These are phyloP conservation scores for Ursus arctos DNA, from an alignment of 2,113 vertebrate genomes.

Conservation along the genomic window DNA sequence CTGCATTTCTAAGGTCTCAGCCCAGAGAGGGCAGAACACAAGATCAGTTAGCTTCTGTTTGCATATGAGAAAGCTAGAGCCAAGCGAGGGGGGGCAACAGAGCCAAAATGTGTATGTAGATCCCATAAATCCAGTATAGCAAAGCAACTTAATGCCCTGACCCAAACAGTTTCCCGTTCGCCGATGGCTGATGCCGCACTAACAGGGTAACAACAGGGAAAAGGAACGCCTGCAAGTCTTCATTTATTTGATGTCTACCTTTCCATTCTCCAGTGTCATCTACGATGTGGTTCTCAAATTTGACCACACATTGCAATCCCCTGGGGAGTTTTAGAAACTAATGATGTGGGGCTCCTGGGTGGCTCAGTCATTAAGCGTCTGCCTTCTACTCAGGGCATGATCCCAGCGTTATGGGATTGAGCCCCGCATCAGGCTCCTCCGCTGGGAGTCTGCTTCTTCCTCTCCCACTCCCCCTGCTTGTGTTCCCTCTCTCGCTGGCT, in stretches of 20 bases:
- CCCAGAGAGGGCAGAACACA: not conserved
- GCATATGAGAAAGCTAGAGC: not conserved
- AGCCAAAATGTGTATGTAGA: not conserved
- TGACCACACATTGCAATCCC: not conserved
- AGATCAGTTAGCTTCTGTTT: not conserved
- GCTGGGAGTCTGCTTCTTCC: too few relatives aligned
- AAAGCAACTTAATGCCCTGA: not conserved
- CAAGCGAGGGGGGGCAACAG: not conserved
- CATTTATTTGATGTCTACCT: not conserved
- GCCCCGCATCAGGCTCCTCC: too few relatives aligned
- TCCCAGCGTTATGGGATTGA: too few relatives aligned
- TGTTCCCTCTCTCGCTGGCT: too few relatives aligned
- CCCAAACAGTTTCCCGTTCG: not conserved
- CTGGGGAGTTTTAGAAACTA: not conserved
- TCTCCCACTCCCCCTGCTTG: too few relatives aligned
- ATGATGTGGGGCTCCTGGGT: not conserved
- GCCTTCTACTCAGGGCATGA: too few relatives aligned
- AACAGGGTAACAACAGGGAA: not conserved
- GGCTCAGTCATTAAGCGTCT: too few relatives aligned
- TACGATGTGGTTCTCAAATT: not conserved
- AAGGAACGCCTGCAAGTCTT: not conserved
- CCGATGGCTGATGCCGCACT: not conserved
- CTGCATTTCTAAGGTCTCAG: not conserved
- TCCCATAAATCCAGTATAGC: not conserved
- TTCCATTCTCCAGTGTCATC: not conserved